Evolutionary conservation across 2,797 vertebrate genomes (phyloP).

Genomic region (Esox lucius): DNA sequence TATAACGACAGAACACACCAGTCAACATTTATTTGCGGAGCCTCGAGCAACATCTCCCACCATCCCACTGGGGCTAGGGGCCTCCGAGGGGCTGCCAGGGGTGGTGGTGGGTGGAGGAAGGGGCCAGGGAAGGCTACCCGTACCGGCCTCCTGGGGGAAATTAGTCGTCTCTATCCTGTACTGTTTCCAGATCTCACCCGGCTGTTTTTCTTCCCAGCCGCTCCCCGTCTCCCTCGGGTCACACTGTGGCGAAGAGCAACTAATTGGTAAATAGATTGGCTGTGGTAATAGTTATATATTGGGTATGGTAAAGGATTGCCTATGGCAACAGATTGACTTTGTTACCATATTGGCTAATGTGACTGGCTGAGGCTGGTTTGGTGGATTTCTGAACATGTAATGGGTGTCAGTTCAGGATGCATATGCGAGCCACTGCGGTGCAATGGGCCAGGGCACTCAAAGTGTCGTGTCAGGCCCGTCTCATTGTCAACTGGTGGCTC

Average conservation of each 20-base stretch:
- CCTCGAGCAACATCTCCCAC: slow-evolving; percentile 42
- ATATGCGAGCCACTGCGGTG: too few species aligned
- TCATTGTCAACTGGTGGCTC: too few species aligned
- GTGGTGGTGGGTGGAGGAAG: not conserved
- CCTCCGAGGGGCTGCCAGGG: too few species aligned
- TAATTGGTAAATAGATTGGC: slow-evolving; percentile 8
- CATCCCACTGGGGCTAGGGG: slow-evolving; percentile 40
- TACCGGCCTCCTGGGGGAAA: slow-evolving; percentile 73
- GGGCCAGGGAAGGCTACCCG: slow-evolving; percentile 2
- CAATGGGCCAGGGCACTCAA: too few species aligned
- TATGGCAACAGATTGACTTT: slow-evolving; percentile 21
- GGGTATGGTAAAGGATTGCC: slow-evolving; percentile 52
- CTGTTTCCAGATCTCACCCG: slow-evolving; percentile 54
- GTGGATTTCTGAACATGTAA: too few species aligned
- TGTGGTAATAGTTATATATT: slow-evolving; percentile 68
- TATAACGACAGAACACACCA: slow-evolving; percentile 66
- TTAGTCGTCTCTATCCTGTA: slow-evolving; percentile 63
- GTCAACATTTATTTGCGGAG: slow-evolving; percentile 61
- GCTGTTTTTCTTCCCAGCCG: slow-evolving; percentile 61
- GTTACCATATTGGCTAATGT: not conserved
- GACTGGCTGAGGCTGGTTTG: not conserved
- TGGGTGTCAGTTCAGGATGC: too few species aligned
- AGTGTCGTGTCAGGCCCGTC: too few species aligned
- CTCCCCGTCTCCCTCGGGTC: slow-evolving; percentile 64
- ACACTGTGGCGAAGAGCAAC: slow-evolving; percentile 26